phyloP scores from a whole-genome alignment of 64 coral and sea anemone genomes.

The Pocillopora verrucosa region DNA sequence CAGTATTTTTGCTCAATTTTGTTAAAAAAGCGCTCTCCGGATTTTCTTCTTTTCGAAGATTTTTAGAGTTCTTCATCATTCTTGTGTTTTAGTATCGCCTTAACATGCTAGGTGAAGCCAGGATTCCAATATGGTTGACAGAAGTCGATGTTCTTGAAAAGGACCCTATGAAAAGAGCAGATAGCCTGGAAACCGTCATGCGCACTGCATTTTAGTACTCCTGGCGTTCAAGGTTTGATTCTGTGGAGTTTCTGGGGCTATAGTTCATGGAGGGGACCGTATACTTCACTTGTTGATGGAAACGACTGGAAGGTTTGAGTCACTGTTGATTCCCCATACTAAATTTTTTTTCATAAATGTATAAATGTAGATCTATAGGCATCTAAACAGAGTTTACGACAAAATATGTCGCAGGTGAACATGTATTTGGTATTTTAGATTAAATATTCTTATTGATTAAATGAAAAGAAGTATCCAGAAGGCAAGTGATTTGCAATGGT shows the following conservation, averaged over 20 bases:
- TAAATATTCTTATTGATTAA: too few relatives aligned
- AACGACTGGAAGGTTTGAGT: slow-evolving; percentile 66
- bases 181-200: slow-evolving; percentile 79
- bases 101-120: slow-evolving; percentile 52
- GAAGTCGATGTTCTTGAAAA: slow-evolving; percentile 86
- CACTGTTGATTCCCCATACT: too few relatives aligned
- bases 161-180: slow-evolving; percentile 52
- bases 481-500: too few relatives aligned
- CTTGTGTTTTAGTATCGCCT: slow-evolving; percentile 46
- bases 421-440: too few relatives aligned
- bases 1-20: too few relatives aligned
- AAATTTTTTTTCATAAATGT: too few relatives aligned
- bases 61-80: neutral
- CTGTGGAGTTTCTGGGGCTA: slow-evolving; percentile 81
- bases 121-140: slow-evolving; percentile 83
- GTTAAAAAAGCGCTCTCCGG: neutral
- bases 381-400: too few relatives aligned
- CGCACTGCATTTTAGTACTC: slow-evolving; percentile 80
- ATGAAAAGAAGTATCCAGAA: too few relatives aligned
- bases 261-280: slow-evolving; percentile 70
- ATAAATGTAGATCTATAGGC: too few relatives aligned
- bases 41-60: neutral
- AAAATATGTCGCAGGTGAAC: too few relatives aligned
- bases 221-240: slow-evolving; percentile 61
- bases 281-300: slow-evolving; percentile 76